Percentiles rank a stretch among this genome's conserved stretches.
These are phyloP conservation scores for Zoanthus gigantus DNA, from an alignment of 92 coral and sea anemone species.

Conservation along the genomic window DNA sequence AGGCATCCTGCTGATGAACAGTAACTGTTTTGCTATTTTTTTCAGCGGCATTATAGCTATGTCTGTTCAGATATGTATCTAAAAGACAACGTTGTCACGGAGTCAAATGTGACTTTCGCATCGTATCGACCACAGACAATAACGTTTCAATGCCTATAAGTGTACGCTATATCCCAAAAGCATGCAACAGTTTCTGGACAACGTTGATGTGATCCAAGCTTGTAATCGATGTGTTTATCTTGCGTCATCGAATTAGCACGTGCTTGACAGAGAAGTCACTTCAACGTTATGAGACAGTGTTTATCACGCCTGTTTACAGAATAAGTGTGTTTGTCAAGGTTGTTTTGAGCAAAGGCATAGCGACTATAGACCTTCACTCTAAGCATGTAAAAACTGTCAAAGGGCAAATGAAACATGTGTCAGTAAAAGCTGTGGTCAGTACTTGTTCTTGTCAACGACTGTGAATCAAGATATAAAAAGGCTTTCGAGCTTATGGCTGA, in stretches of 20 bases:
- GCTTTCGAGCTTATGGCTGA: too few relatives aligned
- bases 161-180: slow-evolving; percentile 43
- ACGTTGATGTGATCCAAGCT: slow-evolving; percentile 40
- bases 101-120: slow-evolving; percentile 45
- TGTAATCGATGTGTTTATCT: slow-evolving; percentile 20
- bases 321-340: slow-evolving; percentile 30
- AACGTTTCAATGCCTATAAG: slow-evolving; percentile 53
- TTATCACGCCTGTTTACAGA: not conserved
- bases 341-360: not conserved
- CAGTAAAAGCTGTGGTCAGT: too few relatives aligned
- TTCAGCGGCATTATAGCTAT: too few relatives aligned
- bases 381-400: too few relatives aligned
- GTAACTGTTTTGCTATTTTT: too few relatives aligned
- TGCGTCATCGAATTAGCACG: not conserved
- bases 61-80: not conserved
- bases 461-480: too few relatives aligned
- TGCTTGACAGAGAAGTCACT: not conserved
- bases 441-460: too few relatives aligned
- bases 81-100: slow-evolving; percentile 46
- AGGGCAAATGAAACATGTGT: too few relatives aligned
- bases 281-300: not conserved
- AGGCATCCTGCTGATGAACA: too few relatives aligned
- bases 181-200: slow-evolving; percentile 49
- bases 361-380: too few relatives aligned
- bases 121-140: slow-evolving; percentile 45